Percentiles rank a stretch among this genome's conserved stretches.
phyloP scores from a whole-genome alignment of 1,140 invertebrate species.

The Ostrea edulis region DNA sequence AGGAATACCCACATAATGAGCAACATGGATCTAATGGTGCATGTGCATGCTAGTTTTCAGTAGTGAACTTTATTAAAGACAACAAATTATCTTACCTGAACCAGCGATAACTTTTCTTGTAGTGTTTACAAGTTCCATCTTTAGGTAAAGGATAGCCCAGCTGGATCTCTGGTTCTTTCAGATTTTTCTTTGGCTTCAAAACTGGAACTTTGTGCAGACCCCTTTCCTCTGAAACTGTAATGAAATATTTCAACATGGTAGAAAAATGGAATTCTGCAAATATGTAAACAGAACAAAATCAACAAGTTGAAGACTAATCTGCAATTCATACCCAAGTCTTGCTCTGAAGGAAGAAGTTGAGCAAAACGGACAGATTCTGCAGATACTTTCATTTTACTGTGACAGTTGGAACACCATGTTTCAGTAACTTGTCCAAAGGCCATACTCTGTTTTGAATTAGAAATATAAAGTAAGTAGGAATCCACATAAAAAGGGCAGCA shows the following conservation, averaged over 20 bases:
- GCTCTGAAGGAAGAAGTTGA: conserved; percentile 64
- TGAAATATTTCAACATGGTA: neutral
- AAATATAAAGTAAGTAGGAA: neutral
- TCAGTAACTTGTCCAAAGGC: conserved; percentile 68
- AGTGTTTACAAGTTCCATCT: conserved; percentile 79
- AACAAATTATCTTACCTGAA: conserved; percentile 70
- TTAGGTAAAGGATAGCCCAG: conserved; percentile 77
- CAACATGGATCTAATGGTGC: too few relatives aligned
- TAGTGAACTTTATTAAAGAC: neutral
- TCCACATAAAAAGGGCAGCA: neutral
- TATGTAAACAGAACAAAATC: neutral
- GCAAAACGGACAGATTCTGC: conserved; percentile 70
- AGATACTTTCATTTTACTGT: conserved; percentile 73
- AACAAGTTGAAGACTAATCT: neutral
- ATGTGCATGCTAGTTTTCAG: neutral
- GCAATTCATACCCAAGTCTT: conserved; percentile 45
- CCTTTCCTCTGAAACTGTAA: conserved; percentile 52
- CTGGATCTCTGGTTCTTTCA: conserved; percentile 75
- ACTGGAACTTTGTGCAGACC: conserved; percentile 58
- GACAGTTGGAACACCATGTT: conserved; percentile 72
- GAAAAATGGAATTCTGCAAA: neutral
- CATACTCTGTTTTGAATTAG: conserved; percentile 63
- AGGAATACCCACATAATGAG: neutral
- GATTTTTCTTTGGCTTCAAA: conserved; percentile 55
- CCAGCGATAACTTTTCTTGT: conserved; percentile 80